Base-by-base conservation (phyloP, 2,888 invertebrate species). In the Lysandra bellargus region DNA sequence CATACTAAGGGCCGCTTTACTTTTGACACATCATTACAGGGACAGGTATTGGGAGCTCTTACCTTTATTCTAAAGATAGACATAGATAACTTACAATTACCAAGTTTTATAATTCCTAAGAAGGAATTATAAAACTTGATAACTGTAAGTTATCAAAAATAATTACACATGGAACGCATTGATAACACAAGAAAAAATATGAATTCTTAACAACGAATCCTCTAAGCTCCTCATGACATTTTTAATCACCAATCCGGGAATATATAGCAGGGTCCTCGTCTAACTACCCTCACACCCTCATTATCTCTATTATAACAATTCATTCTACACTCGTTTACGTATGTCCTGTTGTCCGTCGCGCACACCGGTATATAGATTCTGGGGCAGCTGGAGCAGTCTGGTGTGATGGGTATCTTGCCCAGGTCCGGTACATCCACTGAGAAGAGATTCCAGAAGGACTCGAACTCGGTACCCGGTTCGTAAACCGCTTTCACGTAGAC, bases 281-380 rank as follows among this genome's bases (percentile, higher is more conserved):
- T 75, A 7, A 75, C 75, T 23, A 53, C 49, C 75, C 1, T 53
- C 44, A 75, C 75, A 1, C 6, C 44, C 1, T 64, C 40, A 9
- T 2, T 40, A 1, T 80, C 80, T 0, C 79, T 49, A 0, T 80
- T 57, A 9, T 85, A 86, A 33, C 90, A 91, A 2, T 87, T 84
- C 80, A 90, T 83, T 12, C 84, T 82, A 44, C 90, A 90, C 0
- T 82, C 4, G 53, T 90, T 91, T 78, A 83, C 87, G 37, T 89
- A 91, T 0, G 90, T 90, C 49, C 85, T 84, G 1, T 85, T 84
- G 23, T 88, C 87, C 0, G 85, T 83, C 0, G 85, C 87, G 61
- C 90, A 91, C 0, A 91, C 83, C 0, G 90, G 90, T 12, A 89
- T 89, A 76, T 91, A 91, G 2, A 90, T 83, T 12, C 84, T 80